Evolutionary conservation across 2,888 invertebrate species (phyloP), one percentile per base, ranked within the genome.

Genomic region (Lordiphosa andalusiaca): DNA sequence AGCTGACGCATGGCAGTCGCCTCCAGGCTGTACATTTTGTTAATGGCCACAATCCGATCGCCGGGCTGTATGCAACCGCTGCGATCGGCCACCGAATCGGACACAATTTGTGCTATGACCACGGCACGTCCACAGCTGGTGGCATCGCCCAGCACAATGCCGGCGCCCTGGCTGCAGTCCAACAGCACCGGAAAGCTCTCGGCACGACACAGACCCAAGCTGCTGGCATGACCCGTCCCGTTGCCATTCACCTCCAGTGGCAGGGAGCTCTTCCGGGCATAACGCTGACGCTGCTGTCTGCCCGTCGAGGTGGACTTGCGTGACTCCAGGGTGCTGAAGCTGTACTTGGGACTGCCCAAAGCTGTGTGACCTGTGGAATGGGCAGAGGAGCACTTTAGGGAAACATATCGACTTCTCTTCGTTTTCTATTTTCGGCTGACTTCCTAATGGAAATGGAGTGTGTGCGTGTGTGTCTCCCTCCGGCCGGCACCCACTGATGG

Each of bases 31-130:
- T 93, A 93, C 86, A 94, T 93, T 25, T 95, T 95, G 85, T 97
- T 97, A 47, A 97, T 93, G 3, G 95, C 93, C 88, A 97, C 91
- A 9, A 98, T 93, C 58, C 97, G 91, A 87, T 98, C 97, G 48
- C 97, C 94, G 41, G 93, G 91, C 91, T 94, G 94, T 33, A 95
- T 91, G 81, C 94, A 94, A 9, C 94, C 94, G 70, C 93, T 93
- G 75, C 94, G 94, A 84, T 90, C 90, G 16, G 90, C 90, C 57
- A 88, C 89, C 1, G 90, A 90, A 41, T 90, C 90, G 9, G 82
- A 53, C 21, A 88, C 51, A 4, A 90, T 81, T 65, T 90, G 89
- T 21, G 87, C 84, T 38, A 90, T 88, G 10, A 90, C 86, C 13
- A 88, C 50, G 1, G 48, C 87, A 1, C 87, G 80, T 2, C 88